Evolutionary conservation across 1,140 invertebrate genomes (phyloP).

Genomic region (Nasonia longicornis): DNA sequence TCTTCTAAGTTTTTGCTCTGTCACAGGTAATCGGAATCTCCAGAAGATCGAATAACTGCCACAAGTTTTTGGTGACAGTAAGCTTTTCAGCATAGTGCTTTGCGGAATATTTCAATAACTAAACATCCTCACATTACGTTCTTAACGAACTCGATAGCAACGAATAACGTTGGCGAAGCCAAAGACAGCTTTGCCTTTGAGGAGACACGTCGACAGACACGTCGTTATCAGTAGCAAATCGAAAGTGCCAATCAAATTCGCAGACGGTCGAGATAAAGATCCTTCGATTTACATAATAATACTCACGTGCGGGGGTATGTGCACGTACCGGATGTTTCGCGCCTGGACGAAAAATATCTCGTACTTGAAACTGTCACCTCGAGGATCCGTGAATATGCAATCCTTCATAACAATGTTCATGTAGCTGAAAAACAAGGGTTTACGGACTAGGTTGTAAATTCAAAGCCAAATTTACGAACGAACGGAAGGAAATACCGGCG

Average conservation of each 20-base stretch:
- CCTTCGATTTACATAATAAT: conserved; percentile 10
- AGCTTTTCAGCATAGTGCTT: background rate
- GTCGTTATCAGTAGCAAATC: background rate
- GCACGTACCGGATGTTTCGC: conserved; percentile 76
- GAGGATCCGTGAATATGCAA: conserved; percentile 72
- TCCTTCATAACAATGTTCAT: conserved; percentile 77
- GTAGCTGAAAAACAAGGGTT: conserved; percentile 62
- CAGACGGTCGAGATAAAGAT: background rate
- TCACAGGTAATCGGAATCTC: background rate
- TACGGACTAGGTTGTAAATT: background rate
- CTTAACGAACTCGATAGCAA: background rate
- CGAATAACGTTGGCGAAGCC: background rate
- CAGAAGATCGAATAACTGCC: background rate
- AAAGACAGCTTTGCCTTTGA: background rate
- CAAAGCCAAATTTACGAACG: background rate
- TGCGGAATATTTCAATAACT: background rate
- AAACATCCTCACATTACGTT: background rate
- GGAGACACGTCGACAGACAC: too few species aligned
- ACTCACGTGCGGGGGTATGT: conserved; percentile 76
- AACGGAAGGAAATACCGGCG: background rate
- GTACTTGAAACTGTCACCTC: conserved; percentile 67
- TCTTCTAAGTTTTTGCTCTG: background rate
- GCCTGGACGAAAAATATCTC: conserved; percentile 74
- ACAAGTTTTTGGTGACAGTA: background rate
- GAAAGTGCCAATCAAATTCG: background rate